Percentiles rank a stretch among this genome's conserved stretches.
Evolutionary conservation across 2,797 vertebrate species (phyloP).

Genomic region (Alcedo atthis): DNA sequence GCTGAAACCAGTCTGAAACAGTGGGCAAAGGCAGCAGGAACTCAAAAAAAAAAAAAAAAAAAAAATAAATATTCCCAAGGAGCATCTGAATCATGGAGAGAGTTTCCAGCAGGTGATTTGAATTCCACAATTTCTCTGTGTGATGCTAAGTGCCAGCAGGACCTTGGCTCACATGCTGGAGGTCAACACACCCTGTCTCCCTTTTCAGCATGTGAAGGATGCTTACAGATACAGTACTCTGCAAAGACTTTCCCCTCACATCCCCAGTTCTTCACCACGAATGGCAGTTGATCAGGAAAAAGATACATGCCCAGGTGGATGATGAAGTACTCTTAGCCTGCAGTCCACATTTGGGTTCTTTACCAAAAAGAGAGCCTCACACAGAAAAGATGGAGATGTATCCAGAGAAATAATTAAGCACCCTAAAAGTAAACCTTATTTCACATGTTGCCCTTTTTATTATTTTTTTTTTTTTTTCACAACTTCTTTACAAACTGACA

Average conservation of each 20-base stretch:
- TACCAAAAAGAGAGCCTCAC: background rate
- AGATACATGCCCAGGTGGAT: background rate
- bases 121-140: background rate
- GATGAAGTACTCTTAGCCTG: background rate
- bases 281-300: background rate
- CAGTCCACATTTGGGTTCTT: background rate
- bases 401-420: background rate
- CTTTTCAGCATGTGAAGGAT: background rate
- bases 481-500: background rate
- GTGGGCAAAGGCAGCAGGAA: background rate
- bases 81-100: background rate
- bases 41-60: no score
- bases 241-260: background rate
- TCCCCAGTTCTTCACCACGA: background rate
- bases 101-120: background rate
- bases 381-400: background rate
- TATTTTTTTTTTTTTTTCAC: background rate
- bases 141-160: background rate
- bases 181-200: background rate
- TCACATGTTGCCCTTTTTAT: background rate
- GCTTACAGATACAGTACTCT: background rate
- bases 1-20: background rate
- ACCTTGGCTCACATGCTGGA: background rate
- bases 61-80: no score
- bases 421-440: background rate